Base-by-base conservation (phyloP, 2,113 vertebrate genomes). In the Microcebus ravelobensis region DNA sequence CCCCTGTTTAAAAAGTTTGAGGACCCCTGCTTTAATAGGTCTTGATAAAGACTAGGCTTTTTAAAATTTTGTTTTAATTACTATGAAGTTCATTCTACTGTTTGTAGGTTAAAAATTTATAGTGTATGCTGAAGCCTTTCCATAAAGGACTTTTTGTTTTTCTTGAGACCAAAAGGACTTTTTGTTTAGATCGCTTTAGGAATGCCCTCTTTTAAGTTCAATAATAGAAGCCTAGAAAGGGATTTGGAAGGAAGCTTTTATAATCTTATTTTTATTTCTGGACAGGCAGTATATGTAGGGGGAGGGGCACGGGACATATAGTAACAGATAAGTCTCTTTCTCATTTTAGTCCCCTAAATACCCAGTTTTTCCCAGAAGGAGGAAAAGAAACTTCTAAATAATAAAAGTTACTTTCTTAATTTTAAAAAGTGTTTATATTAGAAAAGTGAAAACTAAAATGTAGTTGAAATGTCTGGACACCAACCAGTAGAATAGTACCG, bases 11-110 rank as follows among this genome's bases (percentile, higher is more conserved):
- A 45, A 45, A 45, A 45, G 45, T 45, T 45, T 45, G 45, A 45
- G 45, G 45, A 45, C 45, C 45, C 45, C 45, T 85, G 80, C 17
- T 95, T 95, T 84, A 59, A 36, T 36, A 96, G 34, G 70, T 52
- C 63, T 94, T 73, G 25, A 8, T 90, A 76, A 86, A 93, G 74
- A 91, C 9, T 39, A 91, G 74, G 88, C 9, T 48, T 65, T 65
- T 92, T 39, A 39, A 55, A 39, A 90, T 29, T 79, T 63, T 84
- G 27, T 90, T 73, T 95, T 82, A 77, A 70, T 87, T 36, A 82
- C 8, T 57, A 42, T 68, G 55, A 90, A 87, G 73, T 90, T 71
- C 45, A 73, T 36, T 83, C 57, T 93, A 42, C 23, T 87, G 10
- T 87, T 90, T 29, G 36, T 68, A 71, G 52, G 29, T 87, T 87